phyloP scores from a whole-genome alignment of 2,888 invertebrate species.

The Mythimna pallens region DNA sequence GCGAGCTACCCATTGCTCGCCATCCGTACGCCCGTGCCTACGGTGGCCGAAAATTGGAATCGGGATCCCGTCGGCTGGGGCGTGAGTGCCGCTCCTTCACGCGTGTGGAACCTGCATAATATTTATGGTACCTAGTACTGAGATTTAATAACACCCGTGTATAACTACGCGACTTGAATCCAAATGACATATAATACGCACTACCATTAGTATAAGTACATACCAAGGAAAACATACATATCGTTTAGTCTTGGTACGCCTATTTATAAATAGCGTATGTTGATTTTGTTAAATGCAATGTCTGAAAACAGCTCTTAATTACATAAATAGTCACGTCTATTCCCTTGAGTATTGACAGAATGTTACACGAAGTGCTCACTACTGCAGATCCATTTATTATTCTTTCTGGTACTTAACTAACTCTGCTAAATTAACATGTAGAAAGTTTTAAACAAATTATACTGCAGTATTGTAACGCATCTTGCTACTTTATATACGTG shows the following conservation, averaged over 20 bases:
- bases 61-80: too few relatives aligned
- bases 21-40: too few relatives aligned
- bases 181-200: not conserved
- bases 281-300: not conserved
- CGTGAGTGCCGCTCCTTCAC: too few relatives aligned
- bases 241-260: not conserved
- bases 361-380: too few relatives aligned
- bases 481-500: not conserved
- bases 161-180: not conserved
- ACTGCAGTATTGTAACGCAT: not conserved
- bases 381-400: too few relatives aligned
- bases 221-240: not conserved
- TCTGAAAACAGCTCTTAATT: not conserved
- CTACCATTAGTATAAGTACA: conserved; percentile 7
- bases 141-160: not conserved
- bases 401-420: too few relatives aligned
- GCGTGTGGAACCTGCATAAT: too few relatives aligned
- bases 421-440: not conserved
- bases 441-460: not conserved
- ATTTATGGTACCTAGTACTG: not conserved
- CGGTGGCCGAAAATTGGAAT: too few relatives aligned
- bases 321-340: too few relatives aligned
- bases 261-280: not conserved
- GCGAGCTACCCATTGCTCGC: too few relatives aligned
- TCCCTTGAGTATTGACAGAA: too few relatives aligned